Conservation (phyloP, 2,888 invertebrate genomes). For the Invenusta paracnida region DNA sequence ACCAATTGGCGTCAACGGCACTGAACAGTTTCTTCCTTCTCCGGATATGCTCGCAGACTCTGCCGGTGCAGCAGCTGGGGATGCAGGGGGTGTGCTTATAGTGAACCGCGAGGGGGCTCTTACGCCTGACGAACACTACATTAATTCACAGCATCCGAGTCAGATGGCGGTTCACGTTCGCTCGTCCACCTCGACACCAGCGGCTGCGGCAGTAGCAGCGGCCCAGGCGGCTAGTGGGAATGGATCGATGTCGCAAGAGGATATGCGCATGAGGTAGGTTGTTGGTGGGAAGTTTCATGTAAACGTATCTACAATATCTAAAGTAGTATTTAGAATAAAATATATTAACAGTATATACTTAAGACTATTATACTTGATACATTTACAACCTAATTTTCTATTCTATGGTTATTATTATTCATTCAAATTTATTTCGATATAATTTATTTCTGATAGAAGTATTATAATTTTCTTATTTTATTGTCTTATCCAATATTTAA, state of each 20-base stretch:
- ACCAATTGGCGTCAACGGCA: not conserved
- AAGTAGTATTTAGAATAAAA: too few relatives aligned
- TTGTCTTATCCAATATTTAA: too few relatives aligned
- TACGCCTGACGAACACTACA: constrained; percentile 31
- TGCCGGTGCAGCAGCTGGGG: not conserved
- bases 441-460: too few relatives aligned
- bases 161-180: constrained; percentile 13
- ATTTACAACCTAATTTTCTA: too few relatives aligned
- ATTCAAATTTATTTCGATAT: too few relatives aligned
- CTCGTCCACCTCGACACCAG: not conserved
- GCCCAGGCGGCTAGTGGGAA: not conserved
- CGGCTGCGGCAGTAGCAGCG: not conserved
- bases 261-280: not conserved
- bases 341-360: too few relatives aligned
- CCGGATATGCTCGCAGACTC: not conserved
- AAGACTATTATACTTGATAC: too few relatives aligned
- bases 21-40: not conserved
- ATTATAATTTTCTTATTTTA: too few relatives aligned
- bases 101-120: constrained; percentile 18
- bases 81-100: not conserved
- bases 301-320: too few relatives aligned
- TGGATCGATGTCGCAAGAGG: not conserved
- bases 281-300: too few relatives aligned
- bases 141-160: not conserved
- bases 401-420: too few relatives aligned